Conservation (phyloP, 2,113 vertebrate genomes). For the Phalacrocorax pelagicus region DNA sequence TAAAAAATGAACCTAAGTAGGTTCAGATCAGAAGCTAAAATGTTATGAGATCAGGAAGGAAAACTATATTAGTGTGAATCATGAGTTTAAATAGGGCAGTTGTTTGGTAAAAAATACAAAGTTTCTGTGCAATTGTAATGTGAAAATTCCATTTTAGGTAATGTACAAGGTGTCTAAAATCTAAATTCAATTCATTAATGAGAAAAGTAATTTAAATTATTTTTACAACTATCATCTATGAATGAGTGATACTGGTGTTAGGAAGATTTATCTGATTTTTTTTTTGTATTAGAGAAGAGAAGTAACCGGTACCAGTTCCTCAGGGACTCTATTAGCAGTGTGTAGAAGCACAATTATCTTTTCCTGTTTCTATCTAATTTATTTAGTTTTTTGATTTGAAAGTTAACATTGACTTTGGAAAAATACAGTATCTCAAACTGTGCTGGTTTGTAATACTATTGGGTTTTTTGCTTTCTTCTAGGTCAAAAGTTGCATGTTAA, state of each 20-base stretch:
- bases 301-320: neutral
- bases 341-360: neutral
- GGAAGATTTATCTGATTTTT: neutral
- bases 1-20: conserved; percentile 15
- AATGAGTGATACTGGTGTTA: neutral
- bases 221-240: neutral
- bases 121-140: neutral
- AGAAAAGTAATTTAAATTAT: neutral
- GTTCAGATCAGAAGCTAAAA: neutral
- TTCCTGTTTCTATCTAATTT: neutral
- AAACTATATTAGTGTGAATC: neutral
- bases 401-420: neutral
- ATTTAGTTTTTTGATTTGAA: neutral
- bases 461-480: neutral
- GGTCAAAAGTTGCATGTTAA: neutral
- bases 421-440: neutral
- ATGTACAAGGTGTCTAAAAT: neutral
- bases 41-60: neutral
- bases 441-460: neutral
- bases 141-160: neutral
- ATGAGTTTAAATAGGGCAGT: neutral
- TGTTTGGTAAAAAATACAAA: neutral
- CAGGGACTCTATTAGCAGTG: neutral
- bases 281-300: neutral
- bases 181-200: neutral